Conservation (phyloP, 2,888 invertebrate genomes). For the Drosophila mercatorum region DNA sequence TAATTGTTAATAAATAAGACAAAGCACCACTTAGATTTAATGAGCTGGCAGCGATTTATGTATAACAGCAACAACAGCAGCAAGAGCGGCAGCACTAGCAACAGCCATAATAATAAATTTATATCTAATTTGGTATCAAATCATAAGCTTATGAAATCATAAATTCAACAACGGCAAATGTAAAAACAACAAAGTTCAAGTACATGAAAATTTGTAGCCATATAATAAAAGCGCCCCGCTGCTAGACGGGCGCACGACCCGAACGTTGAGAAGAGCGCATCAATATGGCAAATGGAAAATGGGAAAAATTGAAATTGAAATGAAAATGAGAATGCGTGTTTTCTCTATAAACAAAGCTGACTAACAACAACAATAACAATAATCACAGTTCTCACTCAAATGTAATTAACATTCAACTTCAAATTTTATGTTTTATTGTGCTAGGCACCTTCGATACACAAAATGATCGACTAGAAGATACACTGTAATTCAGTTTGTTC, state of each 20-base stretch:
- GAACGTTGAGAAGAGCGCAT: conserved; percentile 22
- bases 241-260: conserved; percentile 29
- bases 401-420: conserved; percentile 12
- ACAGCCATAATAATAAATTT: conserved; percentile 33
- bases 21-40: conserved; percentile 56
- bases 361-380: conserved; percentile 2
- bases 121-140: conserved; percentile 64
- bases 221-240: conserved; percentile 38
- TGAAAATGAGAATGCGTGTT: conserved; percentile 12
- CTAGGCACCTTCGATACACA: not conserved
- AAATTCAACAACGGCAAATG: conserved; percentile 53
- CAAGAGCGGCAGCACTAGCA: conserved; percentile 9
- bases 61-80: conserved; percentile 17
- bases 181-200: conserved; percentile 59
- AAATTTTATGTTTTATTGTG: conserved; percentile 4
- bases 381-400: conserved; percentile 18
- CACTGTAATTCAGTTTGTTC: not conserved
- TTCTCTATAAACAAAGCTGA: conserved; percentile 10
- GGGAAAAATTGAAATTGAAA: not conserved
- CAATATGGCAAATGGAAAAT: conserved; percentile 43
- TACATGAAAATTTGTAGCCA: conserved; percentile 47
- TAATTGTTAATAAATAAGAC: conserved; percentile 65
- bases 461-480: not conserved
- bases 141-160: conserved; percentile 68
- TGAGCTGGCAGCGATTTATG: conserved; percentile 72